Evolutionary conservation across 1,140 invertebrate species (phyloP).

Genomic region (Cardiocondyla obscurior): DNA sequence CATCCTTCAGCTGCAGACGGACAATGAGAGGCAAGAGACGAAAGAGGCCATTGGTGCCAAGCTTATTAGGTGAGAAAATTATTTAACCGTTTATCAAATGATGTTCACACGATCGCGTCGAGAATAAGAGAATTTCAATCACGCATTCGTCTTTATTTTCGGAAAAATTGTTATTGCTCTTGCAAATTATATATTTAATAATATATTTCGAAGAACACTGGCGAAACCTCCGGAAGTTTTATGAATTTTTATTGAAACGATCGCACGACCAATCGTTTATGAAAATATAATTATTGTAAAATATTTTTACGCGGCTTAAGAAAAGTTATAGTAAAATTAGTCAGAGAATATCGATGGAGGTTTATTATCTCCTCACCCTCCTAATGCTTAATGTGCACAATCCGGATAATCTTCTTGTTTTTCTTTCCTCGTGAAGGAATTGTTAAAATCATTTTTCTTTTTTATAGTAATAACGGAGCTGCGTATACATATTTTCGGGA

Average conservation of each 20-base stretch:
- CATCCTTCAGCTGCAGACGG: conserved; percentile 96
- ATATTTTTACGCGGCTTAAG: neutral
- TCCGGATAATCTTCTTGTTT: neutral
- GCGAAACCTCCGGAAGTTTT: neutral
- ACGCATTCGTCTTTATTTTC: neutral
- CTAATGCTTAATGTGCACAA: neutral
- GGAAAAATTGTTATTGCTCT: neutral
- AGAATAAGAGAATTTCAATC: neutral
- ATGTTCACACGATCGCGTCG: neutral
- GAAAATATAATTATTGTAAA: conserved; percentile 16
- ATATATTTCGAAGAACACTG: neutral
- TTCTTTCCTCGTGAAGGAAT: neutral
- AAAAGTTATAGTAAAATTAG: neutral
- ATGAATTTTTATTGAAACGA: neutral
- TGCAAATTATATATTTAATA: neutral
- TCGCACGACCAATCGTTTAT: neutral
- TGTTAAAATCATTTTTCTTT: neutral
- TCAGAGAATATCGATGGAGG: neutral
- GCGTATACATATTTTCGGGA: neutral
- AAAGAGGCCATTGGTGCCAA: conserved; percentile 97
- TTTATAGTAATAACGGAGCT: neutral
- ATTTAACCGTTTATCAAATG: neutral
- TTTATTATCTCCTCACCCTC: neutral
- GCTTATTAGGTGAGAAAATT: conserved; percentile 89
- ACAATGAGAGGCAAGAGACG: conserved; percentile 96